These are phyloP conservation scores for Cherax destructor DNA, from an alignment of 1,140 invertebrate species.

Conservation along the genomic window DNA sequence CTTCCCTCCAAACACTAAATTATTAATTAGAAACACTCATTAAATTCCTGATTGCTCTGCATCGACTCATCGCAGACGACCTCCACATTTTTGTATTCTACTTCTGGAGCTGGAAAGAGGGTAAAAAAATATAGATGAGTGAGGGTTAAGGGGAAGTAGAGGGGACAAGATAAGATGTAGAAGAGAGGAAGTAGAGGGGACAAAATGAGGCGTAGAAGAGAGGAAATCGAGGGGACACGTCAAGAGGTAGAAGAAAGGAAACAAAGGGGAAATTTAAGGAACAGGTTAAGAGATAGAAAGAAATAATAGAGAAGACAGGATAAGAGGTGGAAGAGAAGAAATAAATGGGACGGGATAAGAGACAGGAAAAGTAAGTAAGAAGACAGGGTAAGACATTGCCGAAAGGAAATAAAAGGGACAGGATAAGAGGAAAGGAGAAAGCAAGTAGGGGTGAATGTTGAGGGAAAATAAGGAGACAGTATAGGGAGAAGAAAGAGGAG, in stretches of 20 bases:
- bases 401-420: too few species aligned
- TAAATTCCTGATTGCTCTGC: slow-evolving; percentile 51
- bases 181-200: not conserved
- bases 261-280: too few species aligned
- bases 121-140: not conserved
- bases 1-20: not conserved
- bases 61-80: slow-evolving; percentile 47
- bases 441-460: not conserved
- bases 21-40: slow-evolving; percentile 44
- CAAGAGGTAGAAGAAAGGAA: too few species aligned
- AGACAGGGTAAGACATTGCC: too few species aligned
- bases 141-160: not conserved
- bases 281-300: too few species aligned
- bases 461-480: not conserved
- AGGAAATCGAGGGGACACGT: too few species aligned
- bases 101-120: not conserved
- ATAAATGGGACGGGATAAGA: not conserved
- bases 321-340: too few species aligned
- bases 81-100: slow-evolving; percentile 9
- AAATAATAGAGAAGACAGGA: too few species aligned
- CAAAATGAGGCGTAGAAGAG: not conserved
- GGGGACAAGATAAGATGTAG: not conserved
- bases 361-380: not conserved
- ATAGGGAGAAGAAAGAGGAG: not conserved
- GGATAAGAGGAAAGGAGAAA: not conserved